Evolutionary conservation across 2,888 invertebrate genomes (phyloP).

Genomic region (Sphinx pinastri): DNA sequence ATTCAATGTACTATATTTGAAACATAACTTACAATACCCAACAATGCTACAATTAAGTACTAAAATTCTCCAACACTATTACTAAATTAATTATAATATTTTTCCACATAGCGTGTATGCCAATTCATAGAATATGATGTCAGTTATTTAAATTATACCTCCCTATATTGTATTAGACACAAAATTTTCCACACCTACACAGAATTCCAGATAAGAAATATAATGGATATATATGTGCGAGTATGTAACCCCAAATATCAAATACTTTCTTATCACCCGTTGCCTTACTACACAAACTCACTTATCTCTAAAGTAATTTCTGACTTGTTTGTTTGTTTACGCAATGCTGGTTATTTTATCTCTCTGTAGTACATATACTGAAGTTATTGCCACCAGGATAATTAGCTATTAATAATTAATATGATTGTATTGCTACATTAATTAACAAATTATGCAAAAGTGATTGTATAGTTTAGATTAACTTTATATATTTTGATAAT

Average conservation of each 20-base stretch:
- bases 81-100: too few species aligned
- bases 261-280: constrained; percentile 45
- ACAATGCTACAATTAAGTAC: too few species aligned
- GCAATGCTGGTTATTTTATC: constrained; percentile 31
- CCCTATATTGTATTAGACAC: not conserved
- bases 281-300: constrained; percentile 42
- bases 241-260: constrained; percentile 31
- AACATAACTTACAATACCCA: too few species aligned
- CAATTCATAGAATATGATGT: not conserved
- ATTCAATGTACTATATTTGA: too few species aligned
- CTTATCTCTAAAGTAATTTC: constrained; percentile 50
- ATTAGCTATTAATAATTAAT: not conserved
- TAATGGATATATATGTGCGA: not conserved
- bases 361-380: constrained; percentile 22
- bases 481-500: too few species aligned
- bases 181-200: constrained; percentile 3
- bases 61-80: too few species aligned
- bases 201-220: not conserved
- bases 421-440: not conserved
- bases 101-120: too few species aligned
- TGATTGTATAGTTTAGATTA: constrained; percentile 17
- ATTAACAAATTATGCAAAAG: constrained; percentile 21
- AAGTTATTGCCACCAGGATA: not conserved
- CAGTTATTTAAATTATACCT: not conserved
- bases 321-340: constrained; percentile 42